Base-by-base conservation (phyloP, 2,113 vertebrate genomes). In the Corydoras maculifer region DNA sequence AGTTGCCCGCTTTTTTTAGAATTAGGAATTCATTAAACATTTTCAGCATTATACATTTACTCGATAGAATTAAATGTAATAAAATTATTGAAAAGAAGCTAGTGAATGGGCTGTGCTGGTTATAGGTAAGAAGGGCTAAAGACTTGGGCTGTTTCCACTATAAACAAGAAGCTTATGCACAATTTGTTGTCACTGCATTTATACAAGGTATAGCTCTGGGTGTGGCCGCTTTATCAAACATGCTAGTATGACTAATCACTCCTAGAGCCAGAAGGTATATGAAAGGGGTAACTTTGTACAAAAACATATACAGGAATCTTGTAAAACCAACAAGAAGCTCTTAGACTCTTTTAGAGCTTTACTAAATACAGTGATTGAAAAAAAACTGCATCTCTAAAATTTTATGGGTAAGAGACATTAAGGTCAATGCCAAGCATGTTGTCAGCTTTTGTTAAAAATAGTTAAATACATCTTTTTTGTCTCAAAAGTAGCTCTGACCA, bases 171-270 rank as follows among this genome's bases (percentile, higher is more conserved):
- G 58, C 59, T 60, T 69, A 61, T 67, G 58, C 67, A 54, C 8
- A 58, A 65, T 77, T 75, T 77, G 69, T 76, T 76, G 69, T 68
- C 63, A n/a, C 61, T 69, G 66, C 66, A 50, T 64, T 80, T 76
- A 68, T 59, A 69, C 70, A 75, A 70, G 73, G 70, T 77, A 80
- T 80, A 76, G 69, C 73, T 30, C 50, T 50, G 73, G 79, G 79
- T 70, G 79, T 64, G 79, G 79, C 61, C 48, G 69, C 14, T 66
- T 77, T 75, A 80, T 80, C 76, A 67, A 77, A 77, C 72, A 73
- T 68, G 73, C 70, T 73, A 65, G 54, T 65, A 76, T 80, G 75
- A 77, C 73, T 70, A 77, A 77, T 77, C 62, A 50, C 35, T 75
- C 73, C 75, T 68, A 70, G 68, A 73, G 78, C 75, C 66, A 73